Evolutionary conservation across 2,797 vertebrate genomes (phyloP).

Genomic region (Garrulus glandarius): DNA sequence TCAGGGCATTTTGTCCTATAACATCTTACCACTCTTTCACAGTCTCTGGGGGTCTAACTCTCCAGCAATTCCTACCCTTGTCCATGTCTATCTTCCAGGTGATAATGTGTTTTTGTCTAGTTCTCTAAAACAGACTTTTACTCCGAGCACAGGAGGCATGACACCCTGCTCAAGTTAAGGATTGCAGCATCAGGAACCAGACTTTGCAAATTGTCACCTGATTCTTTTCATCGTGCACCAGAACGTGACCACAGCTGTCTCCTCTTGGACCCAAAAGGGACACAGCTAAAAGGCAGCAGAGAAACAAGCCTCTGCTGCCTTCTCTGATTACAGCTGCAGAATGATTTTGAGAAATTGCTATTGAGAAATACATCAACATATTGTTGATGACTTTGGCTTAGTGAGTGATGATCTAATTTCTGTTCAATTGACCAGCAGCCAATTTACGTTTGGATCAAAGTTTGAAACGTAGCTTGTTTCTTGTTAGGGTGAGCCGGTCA

Average conservation of each 20-base stretch:
- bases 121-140: not conserved
- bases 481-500: not conserved
- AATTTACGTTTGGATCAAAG: conserved; percentile 43
- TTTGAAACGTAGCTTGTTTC: not conserved
- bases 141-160: not conserved
- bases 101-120: not conserved
- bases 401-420: conserved; percentile 67
- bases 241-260: not conserved
- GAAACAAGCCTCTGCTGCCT: conserved; percentile 12
- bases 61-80: not conserved
- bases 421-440: conserved; percentile 62
- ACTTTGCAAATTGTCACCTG: not conserved
- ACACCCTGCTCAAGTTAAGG: not conserved
- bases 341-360: conserved; percentile 61
- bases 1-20: not conserved
- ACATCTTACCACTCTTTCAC: not conserved
- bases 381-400: conserved; percentile 28
- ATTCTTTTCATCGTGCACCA: not conserved
- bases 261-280: not conserved
- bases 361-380: conserved; percentile 59
- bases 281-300: not conserved
- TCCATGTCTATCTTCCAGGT: not conserved
- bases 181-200: not conserved
- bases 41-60: not conserved
- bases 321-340: conserved; percentile 58